Conservation (phyloP, 2,113 vertebrate species). For the Saccopteryx leptura region DNA sequence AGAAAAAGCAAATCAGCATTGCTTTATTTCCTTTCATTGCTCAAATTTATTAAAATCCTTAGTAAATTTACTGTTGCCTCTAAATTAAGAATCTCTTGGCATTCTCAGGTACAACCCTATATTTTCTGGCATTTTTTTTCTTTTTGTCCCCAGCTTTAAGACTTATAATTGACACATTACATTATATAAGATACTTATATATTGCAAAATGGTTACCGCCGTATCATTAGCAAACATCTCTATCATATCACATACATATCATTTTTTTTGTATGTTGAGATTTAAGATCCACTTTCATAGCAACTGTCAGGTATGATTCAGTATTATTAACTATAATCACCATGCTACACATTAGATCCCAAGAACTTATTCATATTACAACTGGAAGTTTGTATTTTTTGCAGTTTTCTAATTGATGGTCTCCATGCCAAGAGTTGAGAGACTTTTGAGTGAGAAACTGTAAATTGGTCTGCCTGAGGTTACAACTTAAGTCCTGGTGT, state of each 20-base stretch:
- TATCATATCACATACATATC: not conserved
- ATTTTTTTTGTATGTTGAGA: not conserved
- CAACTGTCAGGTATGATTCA: not conserved
- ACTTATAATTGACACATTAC: not conserved
- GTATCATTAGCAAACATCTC: not conserved
- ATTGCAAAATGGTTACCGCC: not conserved
- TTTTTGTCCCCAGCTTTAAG: not conserved
- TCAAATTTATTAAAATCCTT: constrained; percentile 51
- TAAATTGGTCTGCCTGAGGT: constrained; percentile 30
- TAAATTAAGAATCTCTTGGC: constrained; percentile 8
- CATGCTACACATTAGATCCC: not conserved
- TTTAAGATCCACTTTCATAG: not conserved
- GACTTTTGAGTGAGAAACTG: constrained; percentile 67
- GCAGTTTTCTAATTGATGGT: constrained; percentile 33
- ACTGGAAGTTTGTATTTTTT: not conserved
- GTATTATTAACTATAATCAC: not conserved
- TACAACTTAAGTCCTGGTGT: not conserved
- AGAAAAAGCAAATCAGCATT: constrained; percentile 8
- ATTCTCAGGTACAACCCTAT: not conserved
- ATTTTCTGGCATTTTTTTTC: constrained; percentile 49
- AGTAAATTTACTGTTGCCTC: constrained; percentile 33
- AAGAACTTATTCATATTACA: not conserved
- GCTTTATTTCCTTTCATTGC: constrained; percentile 41
- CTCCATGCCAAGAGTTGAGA: constrained; percentile 18
- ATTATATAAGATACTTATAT: not conserved